phyloP scores from a whole-genome alignment of 2,888 invertebrate genomes.

The Melanchra persicariae region DNA sequence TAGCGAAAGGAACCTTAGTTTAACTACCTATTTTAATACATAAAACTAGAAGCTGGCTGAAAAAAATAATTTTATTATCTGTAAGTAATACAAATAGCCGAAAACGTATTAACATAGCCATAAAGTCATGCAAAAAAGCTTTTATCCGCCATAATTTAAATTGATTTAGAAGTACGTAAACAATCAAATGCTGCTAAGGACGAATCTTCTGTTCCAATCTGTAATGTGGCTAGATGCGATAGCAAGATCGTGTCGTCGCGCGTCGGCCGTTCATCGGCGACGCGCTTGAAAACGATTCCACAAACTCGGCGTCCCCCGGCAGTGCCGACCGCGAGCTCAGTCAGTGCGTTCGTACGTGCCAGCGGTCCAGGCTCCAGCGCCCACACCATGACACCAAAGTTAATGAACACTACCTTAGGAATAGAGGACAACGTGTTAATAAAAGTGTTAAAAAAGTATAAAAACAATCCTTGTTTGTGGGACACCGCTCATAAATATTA shows the following conservation, averaged over 20 bases:
- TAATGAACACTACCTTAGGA: neutral
- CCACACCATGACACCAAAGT: slow-evolving; percentile 24
- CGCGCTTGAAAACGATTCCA: slow-evolving; percentile 12
- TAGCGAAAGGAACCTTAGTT: too few relatives aligned
- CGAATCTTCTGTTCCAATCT: neutral
- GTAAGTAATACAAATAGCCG: too few relatives aligned
- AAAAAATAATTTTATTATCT: too few relatives aligned
- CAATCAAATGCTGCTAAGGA: too few relatives aligned
- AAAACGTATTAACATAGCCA: too few relatives aligned
- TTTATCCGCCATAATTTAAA: too few relatives aligned
- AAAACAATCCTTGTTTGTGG: slow-evolving; percentile 57
- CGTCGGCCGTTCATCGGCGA: slow-evolving; percentile 50
- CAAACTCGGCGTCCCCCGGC: slow-evolving; percentile 6
- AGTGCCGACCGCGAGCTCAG: slow-evolving; percentile 37
- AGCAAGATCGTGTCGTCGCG: slow-evolving; percentile 21
- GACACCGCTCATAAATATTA: slow-evolving; percentile 46
- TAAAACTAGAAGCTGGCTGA: too few relatives aligned
- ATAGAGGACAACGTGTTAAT: slow-evolving; percentile 40
- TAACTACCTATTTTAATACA: too few relatives aligned
- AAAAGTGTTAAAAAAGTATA: slow-evolving; percentile 52
- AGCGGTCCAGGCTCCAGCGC: neutral
- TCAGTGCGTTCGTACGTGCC: neutral
- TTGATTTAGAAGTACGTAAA: too few relatives aligned
- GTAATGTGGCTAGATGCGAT: slow-evolving; percentile 2
- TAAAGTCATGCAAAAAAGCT: too few relatives aligned